Evolutionary conservation across 1,140 invertebrate genomes (phyloP).

Genomic region (Drosophila pectinifera): DNA sequence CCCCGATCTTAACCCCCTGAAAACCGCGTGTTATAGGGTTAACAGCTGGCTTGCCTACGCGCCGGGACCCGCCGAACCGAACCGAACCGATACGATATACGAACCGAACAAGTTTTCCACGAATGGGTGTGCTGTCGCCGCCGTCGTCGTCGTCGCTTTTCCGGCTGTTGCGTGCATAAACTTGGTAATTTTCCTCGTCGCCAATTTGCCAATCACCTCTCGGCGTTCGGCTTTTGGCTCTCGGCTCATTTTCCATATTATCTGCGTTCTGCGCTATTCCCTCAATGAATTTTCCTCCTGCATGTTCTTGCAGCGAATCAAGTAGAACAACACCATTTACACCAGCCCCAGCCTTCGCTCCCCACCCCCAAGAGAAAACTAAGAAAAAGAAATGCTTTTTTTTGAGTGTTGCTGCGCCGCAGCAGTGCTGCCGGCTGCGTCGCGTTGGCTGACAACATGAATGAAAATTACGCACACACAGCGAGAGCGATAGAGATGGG

Average conservation of each 20-base stretch:
- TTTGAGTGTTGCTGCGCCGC: conserved; percentile 21
- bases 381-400: not conserved
- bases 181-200: conserved; percentile 58
- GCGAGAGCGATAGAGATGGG: conserved; percentile 58
- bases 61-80: conserved; percentile 40
- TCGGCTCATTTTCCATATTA: conserved; percentile 35
- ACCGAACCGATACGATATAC: conserved; percentile 29
- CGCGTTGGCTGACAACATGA: conserved; percentile 74
- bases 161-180: conserved; percentile 60
- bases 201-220: conserved; percentile 60
- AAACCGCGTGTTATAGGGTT: conserved; percentile 5
- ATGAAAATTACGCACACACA: conserved; percentile 75
- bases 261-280: conserved; percentile 29
- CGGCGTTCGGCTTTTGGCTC: conserved; percentile 1
- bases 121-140: conserved; percentile 59
- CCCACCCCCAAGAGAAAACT: not conserved
- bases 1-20: not conserved
- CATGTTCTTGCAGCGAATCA: conserved; percentile 45
- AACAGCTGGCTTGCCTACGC: conserved; percentile 59
- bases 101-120: conserved; percentile 65
- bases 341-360: not conserved
- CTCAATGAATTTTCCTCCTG: conserved; percentile 66
- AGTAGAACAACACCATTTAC: conserved; percentile 2
- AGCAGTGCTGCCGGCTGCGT: conserved; percentile 37
- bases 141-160: conserved; percentile 50